These are phyloP conservation scores for Harlomillsia oculata DNA, from an alignment of 1,140 invertebrate species.

Conservation along the genomic window DNA sequence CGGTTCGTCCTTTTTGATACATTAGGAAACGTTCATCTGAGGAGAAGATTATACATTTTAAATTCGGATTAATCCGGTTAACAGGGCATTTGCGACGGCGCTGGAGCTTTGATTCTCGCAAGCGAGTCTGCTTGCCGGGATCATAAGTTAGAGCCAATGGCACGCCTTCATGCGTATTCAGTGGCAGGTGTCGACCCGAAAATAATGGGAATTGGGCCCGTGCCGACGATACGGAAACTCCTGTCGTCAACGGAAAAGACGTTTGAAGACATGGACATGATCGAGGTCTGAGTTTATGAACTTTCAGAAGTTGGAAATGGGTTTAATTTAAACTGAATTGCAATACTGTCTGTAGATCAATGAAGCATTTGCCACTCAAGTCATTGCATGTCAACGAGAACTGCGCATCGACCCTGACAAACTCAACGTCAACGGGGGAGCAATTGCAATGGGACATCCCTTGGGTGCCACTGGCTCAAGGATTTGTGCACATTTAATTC, in stretches of 20 bases:
- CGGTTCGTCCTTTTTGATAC: not conserved
- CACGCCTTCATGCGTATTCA: conserved; percentile 50
- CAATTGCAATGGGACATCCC: conserved; percentile 93
- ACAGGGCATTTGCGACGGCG: conserved; percentile 88
- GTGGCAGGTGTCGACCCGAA: conserved; percentile 58
- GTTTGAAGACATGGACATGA: conserved; percentile 76
- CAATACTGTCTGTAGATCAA: conserved; percentile 60
- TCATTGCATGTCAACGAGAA: conserved; percentile 73
- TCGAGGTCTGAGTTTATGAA: conserved; percentile 61
- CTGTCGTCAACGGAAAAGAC: conserved; percentile 60
- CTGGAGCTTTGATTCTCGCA: conserved; percentile 77
- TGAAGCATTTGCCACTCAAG: conserved; percentile 91
- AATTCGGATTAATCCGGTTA: not conserved
- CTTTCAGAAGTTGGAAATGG: not conserved
- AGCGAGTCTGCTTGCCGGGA: conserved; percentile 77
- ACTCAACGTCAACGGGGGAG: conserved; percentile 90
- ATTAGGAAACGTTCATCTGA: not conserved
- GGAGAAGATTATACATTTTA: not conserved
- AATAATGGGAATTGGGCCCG: conserved; percentile 81
- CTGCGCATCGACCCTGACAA: conserved; percentile 74
- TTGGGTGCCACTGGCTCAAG: conserved; percentile 84
- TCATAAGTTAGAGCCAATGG: conserved; percentile 67
- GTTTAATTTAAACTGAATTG: not conserved
- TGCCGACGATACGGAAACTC: conserved; percentile 76
- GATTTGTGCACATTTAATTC: conserved; percentile 82